Base-by-base conservation (phyloP, 92 coral and sea anemone genomes). In the Zoanthus gigantus region DNA sequence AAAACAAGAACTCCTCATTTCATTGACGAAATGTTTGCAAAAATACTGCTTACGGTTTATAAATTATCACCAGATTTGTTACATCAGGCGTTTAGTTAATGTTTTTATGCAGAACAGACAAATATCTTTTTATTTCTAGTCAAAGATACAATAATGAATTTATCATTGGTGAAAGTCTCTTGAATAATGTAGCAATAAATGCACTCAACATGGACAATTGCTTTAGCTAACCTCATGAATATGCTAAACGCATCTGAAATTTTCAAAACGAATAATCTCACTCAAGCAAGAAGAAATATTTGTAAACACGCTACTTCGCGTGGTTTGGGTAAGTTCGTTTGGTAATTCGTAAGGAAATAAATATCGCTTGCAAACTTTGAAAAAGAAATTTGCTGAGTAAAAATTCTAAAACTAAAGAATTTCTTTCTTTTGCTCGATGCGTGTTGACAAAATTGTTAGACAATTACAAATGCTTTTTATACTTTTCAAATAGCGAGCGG, bases 241-340 rank as follows among this genome's bases (percentile, higher is more conserved):
- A 81, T 81, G 60, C 75, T 7, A 57, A 81, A 47, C 15, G 46
- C 44, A 47, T 81, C 65, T 66, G 85, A 81, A 81, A 81, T 81
- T 42, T 68, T 44, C 47, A 34, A 61, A 81, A 37, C 18, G 28
- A 60, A 63, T 16, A 66, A n/a, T 42, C 28, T 81, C 85, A 67
- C 75, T 81, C 61, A 81, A 66, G 74, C 61, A 42, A 66, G 71
- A 66, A 65, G 66, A 80, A 81, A 65, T 66, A 45, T 16, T 44
- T 81, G 58, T 81, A 52, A 44, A 81, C 71, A 81, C 73, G 84
- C 73, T 47, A 14, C 57, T 42, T n/a, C 30, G 69, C 7, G 9
- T 16, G 69, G 17, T 42, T 9, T 47, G 47, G 23, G 29, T 75
- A 23, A 10, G 28, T 42, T 15, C 6, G 4, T 61, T 29, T 60